phyloP scores from a whole-genome alignment of 2,797 vertebrate species.

The Sebastes minor region DNA sequence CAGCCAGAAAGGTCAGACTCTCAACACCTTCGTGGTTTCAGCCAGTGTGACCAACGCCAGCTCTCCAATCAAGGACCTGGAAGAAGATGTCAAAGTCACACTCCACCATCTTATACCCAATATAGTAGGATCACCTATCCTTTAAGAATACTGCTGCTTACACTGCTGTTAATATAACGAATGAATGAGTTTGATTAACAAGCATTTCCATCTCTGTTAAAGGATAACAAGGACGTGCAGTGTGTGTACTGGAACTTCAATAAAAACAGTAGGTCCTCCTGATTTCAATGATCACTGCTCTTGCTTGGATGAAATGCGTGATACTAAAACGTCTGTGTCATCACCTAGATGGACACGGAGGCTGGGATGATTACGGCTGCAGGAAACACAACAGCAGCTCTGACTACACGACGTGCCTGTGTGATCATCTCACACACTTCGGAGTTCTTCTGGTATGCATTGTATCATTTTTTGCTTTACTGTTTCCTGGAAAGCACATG shows the following conservation, averaged over 20 bases:
- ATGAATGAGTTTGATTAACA: background rate
- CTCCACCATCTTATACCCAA: conserved; percentile 83
- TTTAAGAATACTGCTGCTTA: background rate
- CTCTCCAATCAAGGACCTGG: conserved; percentile 79
- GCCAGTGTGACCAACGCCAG: conserved; percentile 86
- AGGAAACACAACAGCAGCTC: conserved; percentile 76
- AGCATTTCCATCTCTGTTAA: conserved; percentile 22
- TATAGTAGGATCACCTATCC: conserved; percentile 67
- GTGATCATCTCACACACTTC: conserved; percentile 95
- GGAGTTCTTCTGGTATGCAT: conserved; percentile 88
- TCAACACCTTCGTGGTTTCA: conserved; percentile 90
- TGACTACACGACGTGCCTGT: conserved; percentile 89
- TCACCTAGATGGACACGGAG: conserved; percentile 85
- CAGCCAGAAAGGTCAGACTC: conserved; percentile 20
- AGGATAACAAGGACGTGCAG: conserved; percentile 76
- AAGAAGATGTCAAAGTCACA: conserved; percentile 82
- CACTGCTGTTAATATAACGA: background rate
- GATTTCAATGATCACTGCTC: background rate
- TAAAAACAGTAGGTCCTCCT: conserved; percentile 78
- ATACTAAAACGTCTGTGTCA: background rate
- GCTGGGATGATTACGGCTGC: conserved; percentile 89
- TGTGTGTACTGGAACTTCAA: conserved; percentile 92
- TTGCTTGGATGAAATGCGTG: background rate
- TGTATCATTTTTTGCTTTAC: background rate
- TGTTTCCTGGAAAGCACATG: background rate